phyloP scores from a whole-genome alignment of 2,797 vertebrate genomes.

The Enteromius argenteus region DNA sequence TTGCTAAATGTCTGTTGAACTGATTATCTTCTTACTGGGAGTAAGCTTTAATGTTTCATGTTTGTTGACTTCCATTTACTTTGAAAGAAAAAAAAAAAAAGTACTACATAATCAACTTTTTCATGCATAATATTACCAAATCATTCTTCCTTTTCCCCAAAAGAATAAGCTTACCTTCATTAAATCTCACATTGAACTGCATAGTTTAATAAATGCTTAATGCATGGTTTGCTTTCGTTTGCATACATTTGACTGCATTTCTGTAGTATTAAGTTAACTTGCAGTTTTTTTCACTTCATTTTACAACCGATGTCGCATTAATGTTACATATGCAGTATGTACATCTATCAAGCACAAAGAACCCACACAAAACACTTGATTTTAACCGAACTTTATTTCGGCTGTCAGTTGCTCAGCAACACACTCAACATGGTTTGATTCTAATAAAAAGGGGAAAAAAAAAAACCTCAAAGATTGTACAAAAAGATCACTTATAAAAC shows the following conservation, averaged over 20 bases:
- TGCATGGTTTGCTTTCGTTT: not conserved
- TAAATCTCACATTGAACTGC: not conserved
- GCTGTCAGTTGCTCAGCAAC: not conserved
- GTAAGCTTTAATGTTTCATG: too few species aligned
- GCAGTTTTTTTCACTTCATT: not conserved
- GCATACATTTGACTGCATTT: not conserved
- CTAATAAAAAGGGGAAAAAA: not conserved
- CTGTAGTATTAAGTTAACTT: not conserved
- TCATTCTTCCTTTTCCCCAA: not conserved
- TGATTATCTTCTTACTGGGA: too few species aligned
- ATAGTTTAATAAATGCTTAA: not conserved
- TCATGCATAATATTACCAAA: not conserved
- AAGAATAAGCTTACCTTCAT: not conserved
- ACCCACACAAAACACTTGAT: not conserved
- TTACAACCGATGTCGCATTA: too few species aligned
- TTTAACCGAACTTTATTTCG: slow-evolving; percentile 38
- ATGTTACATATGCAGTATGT: not conserved
- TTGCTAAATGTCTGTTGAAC: too few species aligned
- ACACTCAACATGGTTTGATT: not conserved
- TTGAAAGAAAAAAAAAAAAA: too few species aligned
- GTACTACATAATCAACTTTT: not conserved
- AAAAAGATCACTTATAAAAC: not conserved
- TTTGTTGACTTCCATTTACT: too few species aligned
- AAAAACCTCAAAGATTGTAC: not conserved
- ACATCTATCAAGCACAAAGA: not conserved